These are phyloP conservation scores for Psittacula cyanocephala DNA, from an alignment of 2,113 vertebrate species.

Conservation along the genomic window DNA sequence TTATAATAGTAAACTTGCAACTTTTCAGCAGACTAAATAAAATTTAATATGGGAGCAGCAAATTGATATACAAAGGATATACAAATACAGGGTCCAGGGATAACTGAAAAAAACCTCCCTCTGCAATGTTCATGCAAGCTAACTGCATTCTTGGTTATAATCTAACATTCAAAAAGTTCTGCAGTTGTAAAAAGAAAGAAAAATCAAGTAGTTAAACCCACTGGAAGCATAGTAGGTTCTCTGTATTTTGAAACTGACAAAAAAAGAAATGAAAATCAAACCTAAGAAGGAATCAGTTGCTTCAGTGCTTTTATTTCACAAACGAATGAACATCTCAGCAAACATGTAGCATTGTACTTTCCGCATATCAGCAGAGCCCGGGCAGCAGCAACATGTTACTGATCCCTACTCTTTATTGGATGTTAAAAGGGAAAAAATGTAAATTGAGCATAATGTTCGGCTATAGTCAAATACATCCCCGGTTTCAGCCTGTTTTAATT, in stretches of 20 bases:
- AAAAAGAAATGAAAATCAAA: background rate
- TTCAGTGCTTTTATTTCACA: constrained; percentile 59
- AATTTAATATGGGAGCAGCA: background rate
- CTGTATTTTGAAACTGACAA: background rate
- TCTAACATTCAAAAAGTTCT: background rate
- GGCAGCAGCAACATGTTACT: constrained; percentile 22
- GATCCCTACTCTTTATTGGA: background rate
- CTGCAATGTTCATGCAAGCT: background rate
- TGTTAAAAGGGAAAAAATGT: background rate
- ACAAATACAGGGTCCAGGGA: background rate
- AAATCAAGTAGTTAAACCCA: background rate
- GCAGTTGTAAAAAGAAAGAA: background rate
- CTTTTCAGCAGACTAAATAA: background rate
- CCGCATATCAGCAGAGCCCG: constrained; percentile 17
- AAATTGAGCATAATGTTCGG: background rate
- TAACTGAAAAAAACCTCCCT: background rate
- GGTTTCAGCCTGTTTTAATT: background rate
- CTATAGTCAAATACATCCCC: background rate
- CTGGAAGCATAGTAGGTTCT: background rate
- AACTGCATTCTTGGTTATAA: background rate
- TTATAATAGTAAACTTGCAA: background rate
- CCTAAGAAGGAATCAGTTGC: background rate
- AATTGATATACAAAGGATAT: background rate
- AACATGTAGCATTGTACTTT: background rate
- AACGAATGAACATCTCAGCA: constrained; percentile 27